Percentiles rank a stretch among this genome's conserved stretches.
Conservation (phyloP, 2,113 vertebrate species). For the Anser brachyrhynchus region DNA sequence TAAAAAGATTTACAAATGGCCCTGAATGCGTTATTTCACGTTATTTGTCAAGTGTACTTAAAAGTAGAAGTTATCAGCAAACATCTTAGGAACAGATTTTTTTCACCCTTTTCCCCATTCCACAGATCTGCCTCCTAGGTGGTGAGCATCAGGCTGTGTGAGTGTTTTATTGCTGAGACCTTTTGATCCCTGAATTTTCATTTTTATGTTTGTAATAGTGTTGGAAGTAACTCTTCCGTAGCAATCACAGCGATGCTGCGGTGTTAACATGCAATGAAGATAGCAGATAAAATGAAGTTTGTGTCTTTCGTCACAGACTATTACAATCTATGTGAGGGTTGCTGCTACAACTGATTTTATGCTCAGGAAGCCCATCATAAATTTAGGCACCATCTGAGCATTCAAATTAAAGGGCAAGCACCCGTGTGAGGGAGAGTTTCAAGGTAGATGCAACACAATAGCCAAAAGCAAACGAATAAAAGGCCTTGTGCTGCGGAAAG, state of each 20-base stretch:
- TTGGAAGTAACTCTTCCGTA: no score
- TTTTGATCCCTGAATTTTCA: neutral
- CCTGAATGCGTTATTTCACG: neutral
- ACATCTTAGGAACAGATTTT: neutral
- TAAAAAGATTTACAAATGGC: neutral
- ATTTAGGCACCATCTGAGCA: neutral
- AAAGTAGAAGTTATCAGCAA: neutral
- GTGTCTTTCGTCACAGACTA: accelerated
- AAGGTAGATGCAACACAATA: no score
- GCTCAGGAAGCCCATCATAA: accelerated
- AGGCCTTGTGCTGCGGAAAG: no score
- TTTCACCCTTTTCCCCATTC: neutral
- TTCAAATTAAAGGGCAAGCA: neutral
- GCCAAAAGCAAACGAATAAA: neutral
- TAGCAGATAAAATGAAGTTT: accelerated
- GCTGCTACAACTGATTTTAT: accelerated
- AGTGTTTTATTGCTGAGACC: no score
- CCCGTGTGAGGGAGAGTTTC: no score
- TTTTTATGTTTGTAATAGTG: accelerated
- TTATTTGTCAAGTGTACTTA: neutral
- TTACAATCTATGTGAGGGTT: accelerated
- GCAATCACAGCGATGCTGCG: neutral
- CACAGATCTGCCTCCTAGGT: no score
- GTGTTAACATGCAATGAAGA: neutral
- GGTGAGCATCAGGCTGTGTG: no score